Conservation (phyloP, 1,140 invertebrate species). For the Heliothis virescens region DNA sequence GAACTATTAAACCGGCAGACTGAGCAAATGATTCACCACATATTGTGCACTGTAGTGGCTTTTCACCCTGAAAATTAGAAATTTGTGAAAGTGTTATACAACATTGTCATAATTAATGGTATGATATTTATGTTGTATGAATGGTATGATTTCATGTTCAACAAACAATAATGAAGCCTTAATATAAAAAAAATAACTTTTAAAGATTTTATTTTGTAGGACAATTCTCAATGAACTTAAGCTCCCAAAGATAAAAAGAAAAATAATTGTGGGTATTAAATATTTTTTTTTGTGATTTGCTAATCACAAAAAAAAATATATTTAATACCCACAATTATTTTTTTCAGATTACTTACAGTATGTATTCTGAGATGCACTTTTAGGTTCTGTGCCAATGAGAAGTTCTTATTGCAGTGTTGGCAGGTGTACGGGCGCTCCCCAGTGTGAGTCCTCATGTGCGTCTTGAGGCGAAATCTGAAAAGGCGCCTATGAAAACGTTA, state of each 20-base stretch:
- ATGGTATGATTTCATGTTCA: no score
- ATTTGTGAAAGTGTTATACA: slow-evolving; percentile 9
- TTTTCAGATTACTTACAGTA: slow-evolving; percentile 74
- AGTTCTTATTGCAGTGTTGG: slow-evolving; percentile 75
- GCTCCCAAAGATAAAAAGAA: no score
- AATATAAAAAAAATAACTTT: no score
- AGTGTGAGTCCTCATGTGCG: slow-evolving; percentile 96
- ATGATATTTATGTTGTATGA: no score
- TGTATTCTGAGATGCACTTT: slow-evolving; percentile 87
- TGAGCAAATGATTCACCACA: slow-evolving; percentile 86
- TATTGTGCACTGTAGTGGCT: slow-evolving; percentile 78
- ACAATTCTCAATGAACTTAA: no score
- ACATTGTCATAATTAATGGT: no score
- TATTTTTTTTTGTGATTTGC: no score
- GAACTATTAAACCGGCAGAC: slow-evolving; percentile 82
- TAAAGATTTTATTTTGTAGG: no score
- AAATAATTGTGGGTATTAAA: no score
- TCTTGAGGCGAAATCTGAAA: slow-evolving; percentile 91
- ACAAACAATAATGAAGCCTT: no score
- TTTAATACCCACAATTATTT: no score
- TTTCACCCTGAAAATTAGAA: slow-evolving; percentile 83
- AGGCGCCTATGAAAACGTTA: slow-evolving; percentile 16
- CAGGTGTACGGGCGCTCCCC: slow-evolving; percentile 97
- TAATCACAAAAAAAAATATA: no score
- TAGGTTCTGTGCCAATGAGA: slow-evolving; percentile 77